Evolutionary conservation across 1,140 invertebrate species (phyloP).

Genomic region (Brachionus angularis): DNA sequence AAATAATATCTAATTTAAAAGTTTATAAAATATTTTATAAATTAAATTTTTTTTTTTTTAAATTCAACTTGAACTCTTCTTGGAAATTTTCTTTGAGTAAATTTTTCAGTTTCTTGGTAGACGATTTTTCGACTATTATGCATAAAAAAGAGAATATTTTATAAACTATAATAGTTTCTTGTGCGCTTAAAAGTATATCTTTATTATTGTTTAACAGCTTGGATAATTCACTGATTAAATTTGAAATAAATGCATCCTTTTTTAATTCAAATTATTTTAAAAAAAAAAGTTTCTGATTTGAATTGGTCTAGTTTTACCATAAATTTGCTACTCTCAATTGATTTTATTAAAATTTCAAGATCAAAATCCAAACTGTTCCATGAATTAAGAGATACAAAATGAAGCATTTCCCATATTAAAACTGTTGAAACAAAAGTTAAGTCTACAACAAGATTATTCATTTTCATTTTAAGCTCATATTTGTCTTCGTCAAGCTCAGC

Average conservation of each 20-base stretch:
- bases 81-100: background rate
- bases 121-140: constrained; percentile 29
- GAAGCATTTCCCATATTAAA: background rate
- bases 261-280: too few relatives aligned
- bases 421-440: background rate
- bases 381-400: constrained; percentile 18
- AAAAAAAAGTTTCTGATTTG: background rate
- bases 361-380: constrained; percentile 13
- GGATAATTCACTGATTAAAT: background rate
- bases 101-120: background rate
- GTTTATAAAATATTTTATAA: background rate
- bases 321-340: background rate
- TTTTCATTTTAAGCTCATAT: background rate
- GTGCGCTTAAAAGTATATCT: background rate
- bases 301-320: background rate
- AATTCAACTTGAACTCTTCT: constrained; percentile 42
- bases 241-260: background rate
- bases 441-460: background rate
- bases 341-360: constrained; percentile 3
- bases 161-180: constrained; percentile 17
- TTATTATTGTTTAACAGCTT: background rate
- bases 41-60: background rate
- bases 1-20: constrained; percentile 22
- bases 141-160: constrained; percentile 10
- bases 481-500: background rate